These are phyloP conservation scores for Erythrocebus patas DNA, from an alignment of 2,113 vertebrate genomes.

Conservation along the genomic window DNA sequence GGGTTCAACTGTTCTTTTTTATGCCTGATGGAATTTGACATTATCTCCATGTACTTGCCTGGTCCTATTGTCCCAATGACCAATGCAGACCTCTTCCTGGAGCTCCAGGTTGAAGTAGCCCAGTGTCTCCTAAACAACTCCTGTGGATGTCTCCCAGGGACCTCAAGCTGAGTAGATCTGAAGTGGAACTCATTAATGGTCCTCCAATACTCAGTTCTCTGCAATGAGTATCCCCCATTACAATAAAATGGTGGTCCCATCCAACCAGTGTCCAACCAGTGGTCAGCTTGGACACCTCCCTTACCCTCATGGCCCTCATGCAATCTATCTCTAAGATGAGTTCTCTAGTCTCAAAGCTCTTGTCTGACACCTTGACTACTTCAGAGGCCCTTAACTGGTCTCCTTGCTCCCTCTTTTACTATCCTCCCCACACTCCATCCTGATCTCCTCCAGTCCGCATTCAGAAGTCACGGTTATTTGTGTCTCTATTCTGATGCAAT, in stretches of 20 bases:
- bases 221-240: too few species aligned
- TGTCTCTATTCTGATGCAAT: not conserved
- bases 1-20: not conserved
- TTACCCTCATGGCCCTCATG: not conserved
- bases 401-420: not conserved
- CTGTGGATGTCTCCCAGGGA: not conserved
- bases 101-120: not conserved
- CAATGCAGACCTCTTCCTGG: not conserved
- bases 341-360: not conserved
- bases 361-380: not conserved
- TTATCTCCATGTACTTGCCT: not conserved
- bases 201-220: not conserved
- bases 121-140: not conserved
- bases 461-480: not conserved
- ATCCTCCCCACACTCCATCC: too few species aligned
- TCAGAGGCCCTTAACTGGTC: not conserved
- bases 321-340: not conserved
- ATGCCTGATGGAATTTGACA: not conserved
- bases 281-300: not conserved
- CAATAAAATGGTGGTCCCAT: not conserved
- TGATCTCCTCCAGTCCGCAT: not conserved
- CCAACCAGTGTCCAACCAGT: not conserved
- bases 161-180: not conserved
- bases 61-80: not conserved
- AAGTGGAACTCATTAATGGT: not conserved